Percentiles rank a stretch among this genome's conserved stretches.
Evolutionary conservation across 2,888 invertebrate species (phyloP).

Genomic region (Oasisia sp.): DNA sequence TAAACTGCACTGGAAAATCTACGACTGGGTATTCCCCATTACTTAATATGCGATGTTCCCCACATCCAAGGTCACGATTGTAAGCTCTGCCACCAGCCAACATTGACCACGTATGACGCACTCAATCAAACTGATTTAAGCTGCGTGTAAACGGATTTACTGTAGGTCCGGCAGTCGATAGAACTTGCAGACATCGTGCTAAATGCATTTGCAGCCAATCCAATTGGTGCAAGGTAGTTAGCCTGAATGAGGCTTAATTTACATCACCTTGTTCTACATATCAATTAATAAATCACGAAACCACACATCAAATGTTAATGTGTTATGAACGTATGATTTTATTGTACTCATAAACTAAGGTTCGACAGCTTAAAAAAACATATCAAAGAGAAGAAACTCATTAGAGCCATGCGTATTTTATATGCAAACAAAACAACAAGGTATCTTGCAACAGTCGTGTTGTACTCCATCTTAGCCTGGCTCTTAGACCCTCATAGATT

Average conservation of each 20-base stretch:
- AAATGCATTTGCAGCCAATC: not conserved
- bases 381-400: not conserved
- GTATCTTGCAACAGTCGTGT: no score
- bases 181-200: not conserved
- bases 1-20: not conserved
- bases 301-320: not conserved
- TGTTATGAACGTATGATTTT: not conserved
- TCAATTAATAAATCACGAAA: not conserved
- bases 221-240: conserved; percentile 17
- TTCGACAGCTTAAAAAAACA: not conserved
- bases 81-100: not conserved
- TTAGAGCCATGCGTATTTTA: not conserved
- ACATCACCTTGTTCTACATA: not conserved
- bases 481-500: no score
- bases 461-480: no score
- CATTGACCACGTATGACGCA: not conserved
- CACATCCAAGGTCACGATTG: not conserved
- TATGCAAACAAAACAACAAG: not conserved
- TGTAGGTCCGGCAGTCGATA: conserved; percentile 1
- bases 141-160: not conserved
- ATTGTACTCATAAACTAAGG: not conserved
- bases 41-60: not conserved
- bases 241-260: conserved; percentile 3
- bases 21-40: not conserved
- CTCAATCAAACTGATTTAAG: conserved; percentile 13